phyloP scores from a whole-genome alignment of 2,888 invertebrate species.

The Agrotis clavis region DNA sequence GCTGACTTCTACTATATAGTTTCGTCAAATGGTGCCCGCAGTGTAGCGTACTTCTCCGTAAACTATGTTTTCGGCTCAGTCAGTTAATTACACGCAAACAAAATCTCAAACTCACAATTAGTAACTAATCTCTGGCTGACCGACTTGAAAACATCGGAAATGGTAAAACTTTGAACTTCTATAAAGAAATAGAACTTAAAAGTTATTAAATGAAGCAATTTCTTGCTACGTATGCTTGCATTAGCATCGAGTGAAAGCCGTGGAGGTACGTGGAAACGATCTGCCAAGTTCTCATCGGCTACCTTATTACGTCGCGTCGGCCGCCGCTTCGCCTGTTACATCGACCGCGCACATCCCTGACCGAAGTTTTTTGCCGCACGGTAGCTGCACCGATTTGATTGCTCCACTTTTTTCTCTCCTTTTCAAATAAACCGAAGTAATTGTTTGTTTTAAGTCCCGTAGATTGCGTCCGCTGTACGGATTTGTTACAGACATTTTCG shows the following conservation, averaged over 20 bases:
- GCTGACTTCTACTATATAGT: conserved; percentile 39
- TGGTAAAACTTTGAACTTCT: conserved; percentile 10
- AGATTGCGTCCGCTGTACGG: conserved; percentile 87
- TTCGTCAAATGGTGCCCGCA: conserved; percentile 5
- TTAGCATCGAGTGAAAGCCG: conserved; percentile 65
- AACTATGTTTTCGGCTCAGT: neutral
- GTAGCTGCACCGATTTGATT: conserved; percentile 89
- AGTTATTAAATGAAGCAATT: conserved; percentile 64
- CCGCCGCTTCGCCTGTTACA: conserved; percentile 77
- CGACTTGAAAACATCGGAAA: conserved; percentile 17
- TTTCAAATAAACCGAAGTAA: conserved; percentile 90
- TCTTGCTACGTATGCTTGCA: conserved; percentile 60
- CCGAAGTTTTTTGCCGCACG: conserved; percentile 86
- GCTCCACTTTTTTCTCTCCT: conserved; percentile 88
- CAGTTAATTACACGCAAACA: neutral
- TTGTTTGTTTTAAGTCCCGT: conserved; percentile 90
- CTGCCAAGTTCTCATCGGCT: conserved; percentile 76
- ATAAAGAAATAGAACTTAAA: conserved; percentile 2
- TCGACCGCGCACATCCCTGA: conserved; percentile 78
- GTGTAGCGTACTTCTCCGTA: neutral
- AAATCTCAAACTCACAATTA: neutral
- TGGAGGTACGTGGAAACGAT: conserved; percentile 67
- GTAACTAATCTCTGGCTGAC: neutral
- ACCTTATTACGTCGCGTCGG: conserved; percentile 81
- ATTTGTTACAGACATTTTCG: conserved; percentile 88